phyloP scores from a whole-genome alignment of 1,140 invertebrate genomes.

The Alviniconcha marisindica region DNA sequence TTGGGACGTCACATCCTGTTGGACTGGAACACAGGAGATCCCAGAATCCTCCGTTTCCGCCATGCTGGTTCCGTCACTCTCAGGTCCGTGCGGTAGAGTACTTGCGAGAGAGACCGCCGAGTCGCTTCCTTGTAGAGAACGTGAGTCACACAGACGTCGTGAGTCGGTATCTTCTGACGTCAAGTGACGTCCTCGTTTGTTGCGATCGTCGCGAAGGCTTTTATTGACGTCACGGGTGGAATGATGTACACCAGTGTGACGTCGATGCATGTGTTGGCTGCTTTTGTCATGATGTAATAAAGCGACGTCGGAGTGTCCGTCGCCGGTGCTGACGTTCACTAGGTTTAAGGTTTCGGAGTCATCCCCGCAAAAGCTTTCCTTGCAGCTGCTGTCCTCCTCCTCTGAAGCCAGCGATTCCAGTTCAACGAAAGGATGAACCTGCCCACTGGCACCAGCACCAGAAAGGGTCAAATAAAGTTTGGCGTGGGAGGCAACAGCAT shows the following conservation, averaged over 20 bases:
- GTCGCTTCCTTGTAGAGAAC: slow-evolving; percentile 3
- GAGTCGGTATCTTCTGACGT: neutral
- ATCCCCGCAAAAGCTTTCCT: neutral
- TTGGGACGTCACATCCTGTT: neutral
- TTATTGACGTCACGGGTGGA: neutral
- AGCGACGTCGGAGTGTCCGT: neutral
- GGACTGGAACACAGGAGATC: neutral
- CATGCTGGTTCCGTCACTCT: neutral
- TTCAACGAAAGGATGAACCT: neutral
- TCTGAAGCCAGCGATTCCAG: neutral
- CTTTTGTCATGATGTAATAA: neutral
- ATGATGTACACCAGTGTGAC: neutral
- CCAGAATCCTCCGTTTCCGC: neutral
- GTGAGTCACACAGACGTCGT: neutral
- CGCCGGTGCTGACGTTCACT: neutral
- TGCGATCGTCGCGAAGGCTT: neutral
- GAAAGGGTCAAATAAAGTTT: neutral
- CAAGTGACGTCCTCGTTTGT: neutral
- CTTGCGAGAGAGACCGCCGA: neutral
- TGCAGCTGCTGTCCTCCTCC: neutral
- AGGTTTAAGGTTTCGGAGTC: neutral
- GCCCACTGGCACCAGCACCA: neutral
- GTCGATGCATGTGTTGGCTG: neutral
- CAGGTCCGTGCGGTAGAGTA: neutral
- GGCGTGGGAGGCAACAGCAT: neutral